These are phyloP conservation scores for Balanococcus diminutus DNA, from an alignment of 2,888 invertebrate genomes.

Conservation along the genomic window DNA sequence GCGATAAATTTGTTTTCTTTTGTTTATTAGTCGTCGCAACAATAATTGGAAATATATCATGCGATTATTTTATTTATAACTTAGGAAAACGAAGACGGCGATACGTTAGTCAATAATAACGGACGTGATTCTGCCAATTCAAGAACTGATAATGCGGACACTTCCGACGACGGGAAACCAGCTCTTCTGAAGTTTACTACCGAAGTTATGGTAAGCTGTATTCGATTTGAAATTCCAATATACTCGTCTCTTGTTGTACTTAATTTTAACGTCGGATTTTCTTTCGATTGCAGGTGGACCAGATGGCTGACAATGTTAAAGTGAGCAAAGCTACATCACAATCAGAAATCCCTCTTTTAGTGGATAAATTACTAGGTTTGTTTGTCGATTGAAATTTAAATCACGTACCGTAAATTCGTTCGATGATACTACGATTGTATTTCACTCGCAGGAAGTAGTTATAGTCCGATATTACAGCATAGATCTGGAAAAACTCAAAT, in stretches of 20 bases:
- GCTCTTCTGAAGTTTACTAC: constrained; percentile 58
- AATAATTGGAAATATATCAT: too few species aligned
- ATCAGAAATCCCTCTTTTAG: constrained; percentile 65
- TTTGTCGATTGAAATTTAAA: constrained; percentile 36
- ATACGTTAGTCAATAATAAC: constrained; percentile 13
- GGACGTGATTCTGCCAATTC: constrained; percentile 33
- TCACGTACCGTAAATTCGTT: neutral
- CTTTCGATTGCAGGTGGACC: constrained; percentile 48
- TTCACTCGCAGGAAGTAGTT: constrained; percentile 57
- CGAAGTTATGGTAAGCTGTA: constrained; percentile 56
- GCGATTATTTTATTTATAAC: neutral
- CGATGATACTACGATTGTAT: neutral
- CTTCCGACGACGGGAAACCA: constrained; percentile 58
- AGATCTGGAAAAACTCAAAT: constrained; percentile 62
- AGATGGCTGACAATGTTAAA: constrained; percentile 45
- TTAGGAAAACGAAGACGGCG: constrained; percentile 47
- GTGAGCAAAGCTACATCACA: constrained; percentile 58
- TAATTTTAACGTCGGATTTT: too few species aligned
- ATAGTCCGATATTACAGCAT: constrained; percentile 69
- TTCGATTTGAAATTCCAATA: neutral
- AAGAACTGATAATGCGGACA: constrained; percentile 29
- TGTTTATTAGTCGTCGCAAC: neutral
- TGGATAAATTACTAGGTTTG: constrained; percentile 69
- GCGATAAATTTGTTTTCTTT: neutral
- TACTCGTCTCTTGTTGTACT: neutral